Conservation (phyloP, 2,113 vertebrate genomes). For the Gadus chalcogrammus region DNA sequence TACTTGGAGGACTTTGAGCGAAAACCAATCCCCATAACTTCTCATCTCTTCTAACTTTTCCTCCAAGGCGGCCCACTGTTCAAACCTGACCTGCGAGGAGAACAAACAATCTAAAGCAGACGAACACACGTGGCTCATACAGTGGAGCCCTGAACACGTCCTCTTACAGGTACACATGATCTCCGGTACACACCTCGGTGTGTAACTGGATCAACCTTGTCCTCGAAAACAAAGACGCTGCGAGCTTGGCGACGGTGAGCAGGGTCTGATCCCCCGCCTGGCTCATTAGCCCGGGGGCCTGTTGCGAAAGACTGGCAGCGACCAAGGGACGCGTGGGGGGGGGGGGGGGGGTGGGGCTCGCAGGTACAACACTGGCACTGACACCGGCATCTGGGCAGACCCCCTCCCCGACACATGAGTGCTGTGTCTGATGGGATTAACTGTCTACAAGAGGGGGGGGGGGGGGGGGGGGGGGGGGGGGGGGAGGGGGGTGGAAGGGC, state of each 20-base stretch:
- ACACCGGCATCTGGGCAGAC: slow-evolving; percentile 56
- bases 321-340: slow-evolving; percentile 52
- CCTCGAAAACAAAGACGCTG: too few species aligned
- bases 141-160: not conserved
- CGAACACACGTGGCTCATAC: not conserved
- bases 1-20: too few species aligned
- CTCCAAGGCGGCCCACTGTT: too few species aligned
- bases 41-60: too few species aligned
- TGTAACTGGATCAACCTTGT: not conserved
- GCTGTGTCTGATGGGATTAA: slow-evolving; percentile 70
- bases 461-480: slow-evolving; percentile 25
- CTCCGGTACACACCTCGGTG: not conserved
- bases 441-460: slow-evolving; percentile 47
- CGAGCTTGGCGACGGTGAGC: too few species aligned
- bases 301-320: slow-evolving; percentile 52
- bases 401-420: slow-evolving; percentile 45
- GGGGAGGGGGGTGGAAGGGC: not conserved
- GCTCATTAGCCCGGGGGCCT: slow-evolving; percentile 57
- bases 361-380: slow-evolving; percentile 56
- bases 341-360: slow-evolving; percentile 39
- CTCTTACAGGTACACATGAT: not conserved
- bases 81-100: too few species aligned
- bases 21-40: too few species aligned
- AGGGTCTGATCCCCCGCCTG: slow-evolving; percentile 28
- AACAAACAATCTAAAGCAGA: not conserved